These are phyloP conservation scores for Sicus ferrugineus DNA, from an alignment of 2,888 invertebrate species.

Conservation along the genomic window DNA sequence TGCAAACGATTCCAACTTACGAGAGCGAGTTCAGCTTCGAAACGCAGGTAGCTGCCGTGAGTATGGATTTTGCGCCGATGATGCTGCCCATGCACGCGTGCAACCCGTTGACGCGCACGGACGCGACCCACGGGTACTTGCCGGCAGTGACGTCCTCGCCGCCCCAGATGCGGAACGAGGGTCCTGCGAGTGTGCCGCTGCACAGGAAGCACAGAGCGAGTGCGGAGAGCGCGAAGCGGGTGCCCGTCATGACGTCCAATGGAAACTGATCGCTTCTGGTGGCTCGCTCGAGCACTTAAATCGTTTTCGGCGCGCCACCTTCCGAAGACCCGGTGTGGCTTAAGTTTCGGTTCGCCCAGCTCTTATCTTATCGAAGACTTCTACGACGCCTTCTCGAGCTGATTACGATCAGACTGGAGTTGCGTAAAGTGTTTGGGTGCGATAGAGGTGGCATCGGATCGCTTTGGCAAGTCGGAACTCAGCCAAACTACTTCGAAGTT, in stretches of 20 bases:
- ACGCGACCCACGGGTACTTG: conserved; percentile 60
- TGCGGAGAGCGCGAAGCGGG: conserved; percentile 44
- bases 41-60: conserved; percentile 57
- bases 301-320: too few relatives aligned
- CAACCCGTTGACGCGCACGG: conserved; percentile 51
- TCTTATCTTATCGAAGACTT: too few relatives aligned
- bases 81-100: conserved; percentile 53
- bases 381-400: too few relatives aligned
- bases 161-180: conserved; percentile 50
- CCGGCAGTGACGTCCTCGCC: conserved; percentile 55
- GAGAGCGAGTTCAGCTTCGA: conserved; percentile 42
- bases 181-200: conserved; percentile 25
- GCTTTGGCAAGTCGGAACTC: too few relatives aligned
- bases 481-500: too few relatives aligned
- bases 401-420: too few relatives aligned
- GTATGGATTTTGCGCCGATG: conserved; percentile 42
- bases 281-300: too few relatives aligned
- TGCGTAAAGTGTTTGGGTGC: too few relatives aligned
- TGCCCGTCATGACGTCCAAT: conserved; percentile 43
- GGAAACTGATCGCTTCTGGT: neutral
- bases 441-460: too few relatives aligned
- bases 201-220: conserved; percentile 29
- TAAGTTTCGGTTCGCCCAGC: too few relatives aligned
- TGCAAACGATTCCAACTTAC: conserved; percentile 46
- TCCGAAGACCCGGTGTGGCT: too few relatives aligned